Base-by-base conservation (phyloP, 2,797 vertebrate genomes). In the Anolis apletophallus region DNA sequence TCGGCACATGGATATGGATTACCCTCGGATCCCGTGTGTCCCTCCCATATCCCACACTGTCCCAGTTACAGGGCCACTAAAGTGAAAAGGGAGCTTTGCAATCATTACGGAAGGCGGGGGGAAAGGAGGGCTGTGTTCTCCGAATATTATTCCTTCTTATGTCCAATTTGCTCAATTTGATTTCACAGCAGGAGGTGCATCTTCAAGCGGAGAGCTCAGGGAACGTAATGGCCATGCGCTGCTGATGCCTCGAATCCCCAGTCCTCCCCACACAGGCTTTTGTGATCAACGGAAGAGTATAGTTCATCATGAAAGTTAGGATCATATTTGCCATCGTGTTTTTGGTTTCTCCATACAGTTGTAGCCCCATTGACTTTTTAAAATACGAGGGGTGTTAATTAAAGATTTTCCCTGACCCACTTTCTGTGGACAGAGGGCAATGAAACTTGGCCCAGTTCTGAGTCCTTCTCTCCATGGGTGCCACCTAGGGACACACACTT, bases 1-100 rank as follows among this genome's bases (percentile, higher is more conserved):
- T 34, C 84, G 81, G 82, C 87, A 83, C 75, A 75, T 85, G 89
- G 91, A 88, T 75, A 59, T 14, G 76, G 79, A 75, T 69, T 83
- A 84, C 77, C 57, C 81, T 76, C 13, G 78, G 55, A 87, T 72
- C 72, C 80, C 17, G 85, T 75, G 83, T 29, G 34, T 57, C 75
- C 85, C 78, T 85, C 46, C 84, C 85, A 36, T 50, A 12, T 36
- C 4, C 83, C 87, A 14, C 21, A 3, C 26, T 64, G 72, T 9
- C 72, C 55, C 55, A 21, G 36, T 64, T 61, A 52, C 57, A 46
- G 52, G 72, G 40, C 71, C 21, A 32, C 57, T 29, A 14, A 84
- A 46, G 73, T 75, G 59, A 21, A 46, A 72, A 21, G 5, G 57
- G 72, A 32, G 71, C 6, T 12, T 68, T 71, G 21, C 13, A 61